phyloP scores from a whole-genome alignment of 2,888 invertebrate genomes.

The Junonia oenone region DNA sequence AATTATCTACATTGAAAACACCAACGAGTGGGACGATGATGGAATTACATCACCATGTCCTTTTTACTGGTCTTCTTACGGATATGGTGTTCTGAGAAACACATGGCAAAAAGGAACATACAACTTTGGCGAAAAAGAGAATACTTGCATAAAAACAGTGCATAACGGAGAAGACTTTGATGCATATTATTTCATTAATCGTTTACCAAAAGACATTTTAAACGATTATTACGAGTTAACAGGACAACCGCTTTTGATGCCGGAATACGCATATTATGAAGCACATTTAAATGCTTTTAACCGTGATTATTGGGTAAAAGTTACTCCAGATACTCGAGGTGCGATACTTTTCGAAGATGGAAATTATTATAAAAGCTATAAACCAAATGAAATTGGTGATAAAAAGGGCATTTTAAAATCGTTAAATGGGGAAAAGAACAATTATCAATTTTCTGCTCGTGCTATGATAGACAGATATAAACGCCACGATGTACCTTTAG shows the following conservation, averaged over 20 bases:
- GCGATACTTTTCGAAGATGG: constrained; percentile 66
- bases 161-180: constrained; percentile 55
- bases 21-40: constrained; percentile 60
- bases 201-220: constrained; percentile 49
- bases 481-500: constrained; percentile 60
- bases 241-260: constrained; percentile 60
- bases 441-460: constrained; percentile 70
- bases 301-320: constrained; percentile 69
- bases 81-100: constrained; percentile 63
- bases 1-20: constrained; percentile 55
- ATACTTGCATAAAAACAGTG: constrained; percentile 37
- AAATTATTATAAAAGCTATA: constrained; percentile 58
- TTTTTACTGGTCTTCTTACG: constrained; percentile 66
- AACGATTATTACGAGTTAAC: constrained; percentile 66
- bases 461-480: constrained; percentile 69
- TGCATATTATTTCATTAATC: constrained; percentile 61
- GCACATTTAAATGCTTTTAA: constrained; percentile 70
- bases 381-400: constrained; percentile 52
- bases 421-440: constrained; percentile 64
- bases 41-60: constrained; percentile 67
- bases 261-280: constrained; percentile 65
- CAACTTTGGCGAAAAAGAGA: constrained; percentile 50
- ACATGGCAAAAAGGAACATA: constrained; percentile 65
- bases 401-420: constrained; percentile 63
- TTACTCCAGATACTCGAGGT: constrained; percentile 38